Base-by-base conservation (phyloP, 2,113 vertebrate genomes). In the Indri indri region DNA sequence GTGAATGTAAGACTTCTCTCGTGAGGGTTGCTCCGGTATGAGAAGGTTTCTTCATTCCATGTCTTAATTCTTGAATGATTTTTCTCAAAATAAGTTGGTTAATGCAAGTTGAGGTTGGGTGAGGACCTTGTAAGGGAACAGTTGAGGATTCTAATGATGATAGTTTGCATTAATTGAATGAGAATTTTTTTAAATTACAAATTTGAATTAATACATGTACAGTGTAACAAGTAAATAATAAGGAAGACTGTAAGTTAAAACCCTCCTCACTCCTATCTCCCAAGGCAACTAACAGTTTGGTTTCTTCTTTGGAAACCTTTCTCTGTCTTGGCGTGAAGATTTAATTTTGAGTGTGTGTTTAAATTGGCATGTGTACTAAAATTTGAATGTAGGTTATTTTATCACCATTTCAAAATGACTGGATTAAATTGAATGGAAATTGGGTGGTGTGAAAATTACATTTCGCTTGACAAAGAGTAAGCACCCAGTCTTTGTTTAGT, bases 311-410 rank as follows among this genome's bases (percentile, higher is more conserved):
- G 61, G 18, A 81, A 13, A 59, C 34, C 6, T 42, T 77, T 50
- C 12, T 73, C 22, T 83, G 3, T 63, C 13, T 52, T 52, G 18
- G 65, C 54, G 32, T 74, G 45, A 45, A 52, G 27, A 74, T 61
- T 68, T 68, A 45, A 40, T 63, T 71, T 34, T 87, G 73, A 94
- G 16, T 63, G 32, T 54, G 17, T 40, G 77, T 93, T 95, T 84
- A 85, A 95, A 47, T 90, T 86, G 85, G 52, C 40, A 16, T 68
- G 30, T 73, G n/a, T n/a, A 42, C 47, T 80, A 40, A 50, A 83
- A 25, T 68, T 90, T 91, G 82, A 84, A 34, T 83, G 80, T 66
- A 81, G 77, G 54, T 88, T 68, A 70, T 66, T 96, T 90, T 92
- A 70, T 80, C n/a, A 50, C 37, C 63, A 12, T 88, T 94, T 94